phyloP scores from a whole-genome alignment of 2,113 vertebrate genomes.

The Mesitornis unicolor region DNA sequence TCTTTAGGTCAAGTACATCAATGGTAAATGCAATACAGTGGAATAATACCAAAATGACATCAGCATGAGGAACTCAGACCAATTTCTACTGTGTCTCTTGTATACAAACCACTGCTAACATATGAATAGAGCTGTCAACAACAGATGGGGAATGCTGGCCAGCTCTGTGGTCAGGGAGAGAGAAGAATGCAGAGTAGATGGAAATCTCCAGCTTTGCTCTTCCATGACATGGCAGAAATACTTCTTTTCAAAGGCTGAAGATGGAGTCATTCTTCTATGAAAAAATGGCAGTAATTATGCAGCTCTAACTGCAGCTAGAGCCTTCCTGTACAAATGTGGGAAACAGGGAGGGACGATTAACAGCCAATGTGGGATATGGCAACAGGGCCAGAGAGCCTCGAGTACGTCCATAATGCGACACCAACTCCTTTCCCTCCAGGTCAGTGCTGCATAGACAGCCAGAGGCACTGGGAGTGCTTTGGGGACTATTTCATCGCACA shows the following conservation, averaged over 20 bases:
- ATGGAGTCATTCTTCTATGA: background rate
- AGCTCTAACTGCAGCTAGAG: background rate
- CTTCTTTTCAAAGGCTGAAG: background rate
- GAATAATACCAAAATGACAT: background rate
- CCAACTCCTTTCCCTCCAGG: background rate
- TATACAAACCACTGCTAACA: background rate
- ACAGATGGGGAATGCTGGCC: background rate
- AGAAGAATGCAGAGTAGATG: background rate
- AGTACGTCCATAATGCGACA: fast-evolving
- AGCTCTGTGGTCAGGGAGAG: slow-evolving; percentile 1
- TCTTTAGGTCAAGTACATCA: slow-evolving; percentile 27
- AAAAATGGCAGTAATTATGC: background rate
- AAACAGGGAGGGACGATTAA: background rate
- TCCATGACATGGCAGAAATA: slow-evolving; percentile 19
- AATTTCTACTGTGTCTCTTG: background rate
- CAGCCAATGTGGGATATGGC: background rate
- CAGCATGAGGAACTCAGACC: background rate
- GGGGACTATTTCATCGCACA: fast-evolving
- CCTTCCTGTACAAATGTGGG: background rate
- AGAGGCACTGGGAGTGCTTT: background rate
- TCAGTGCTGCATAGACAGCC: background rate
- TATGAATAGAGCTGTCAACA: slow-evolving; percentile 31
- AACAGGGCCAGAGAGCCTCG: background rate
- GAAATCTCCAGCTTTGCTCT: slow-evolving; percentile 22
- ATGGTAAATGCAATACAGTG: background rate